Percentiles rank a stretch among this genome's conserved stretches.
Evolutionary conservation across 1,140 invertebrate species (phyloP).

Genomic region (Lepidurus couesii): DNA sequence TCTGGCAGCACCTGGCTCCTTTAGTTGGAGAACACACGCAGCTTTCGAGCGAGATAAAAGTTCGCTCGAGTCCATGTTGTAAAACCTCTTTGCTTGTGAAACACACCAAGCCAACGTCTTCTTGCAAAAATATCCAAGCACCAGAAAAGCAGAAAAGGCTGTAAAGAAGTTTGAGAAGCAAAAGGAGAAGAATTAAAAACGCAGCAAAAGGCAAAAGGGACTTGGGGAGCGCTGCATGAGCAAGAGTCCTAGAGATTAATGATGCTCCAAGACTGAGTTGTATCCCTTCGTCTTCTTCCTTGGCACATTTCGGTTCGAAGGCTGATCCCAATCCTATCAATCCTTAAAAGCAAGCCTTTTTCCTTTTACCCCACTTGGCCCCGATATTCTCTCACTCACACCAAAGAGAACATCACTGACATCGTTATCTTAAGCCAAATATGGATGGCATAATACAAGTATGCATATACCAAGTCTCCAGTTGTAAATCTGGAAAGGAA

Average conservation of each 20-base stretch:
- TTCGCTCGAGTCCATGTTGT: too few species aligned
- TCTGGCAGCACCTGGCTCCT: too few species aligned
- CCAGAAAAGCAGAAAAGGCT: background rate
- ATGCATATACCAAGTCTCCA: background rate
- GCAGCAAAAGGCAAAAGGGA: slow-evolving; percentile 18
- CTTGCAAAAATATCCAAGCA: background rate
- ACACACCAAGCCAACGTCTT: background rate
- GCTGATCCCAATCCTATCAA: slow-evolving; percentile 14
- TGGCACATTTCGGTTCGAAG: slow-evolving; percentile 10
- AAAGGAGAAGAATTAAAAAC: slow-evolving; percentile 13
- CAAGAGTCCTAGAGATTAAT: slow-evolving; percentile 1
- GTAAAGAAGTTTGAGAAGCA: background rate
- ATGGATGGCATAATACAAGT: background rate
- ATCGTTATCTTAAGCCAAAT: background rate
- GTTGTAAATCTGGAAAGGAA: background rate
- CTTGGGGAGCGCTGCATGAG: background rate
- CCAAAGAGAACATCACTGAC: background rate
- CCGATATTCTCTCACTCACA: background rate
- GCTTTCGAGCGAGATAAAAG: too few species aligned
- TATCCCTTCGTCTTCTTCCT: background rate
- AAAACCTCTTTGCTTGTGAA: too few species aligned
- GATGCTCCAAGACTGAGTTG: slow-evolving; percentile 14
- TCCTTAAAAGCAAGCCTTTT: background rate
- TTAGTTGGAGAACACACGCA: too few species aligned
- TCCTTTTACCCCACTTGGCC: background rate